Percentiles rank a stretch among this genome's conserved stretches.
Conservation (phyloP, 2,797 vertebrate genomes). For the Sebastiscus albofasciatus region DNA sequence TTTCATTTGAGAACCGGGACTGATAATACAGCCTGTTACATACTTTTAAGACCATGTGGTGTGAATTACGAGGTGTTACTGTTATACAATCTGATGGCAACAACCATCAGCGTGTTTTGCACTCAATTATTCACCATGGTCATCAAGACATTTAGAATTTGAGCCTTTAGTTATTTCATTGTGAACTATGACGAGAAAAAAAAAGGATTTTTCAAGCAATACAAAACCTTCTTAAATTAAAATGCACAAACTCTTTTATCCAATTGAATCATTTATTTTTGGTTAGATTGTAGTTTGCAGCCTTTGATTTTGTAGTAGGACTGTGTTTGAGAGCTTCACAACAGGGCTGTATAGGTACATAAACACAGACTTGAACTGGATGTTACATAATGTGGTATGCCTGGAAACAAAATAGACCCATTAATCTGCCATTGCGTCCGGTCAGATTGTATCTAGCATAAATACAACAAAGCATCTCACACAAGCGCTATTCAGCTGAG, state of each 20-base stretch:
- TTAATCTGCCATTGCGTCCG: not conserved
- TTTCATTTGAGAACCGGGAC: not conserved
- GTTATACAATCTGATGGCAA: not conserved
- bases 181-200: not conserved
- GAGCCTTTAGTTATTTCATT: not conserved
- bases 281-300: not conserved
- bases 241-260: not conserved
- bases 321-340: not conserved
- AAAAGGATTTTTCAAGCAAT: not conserved
- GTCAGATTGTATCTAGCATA: constrained; percentile 14
- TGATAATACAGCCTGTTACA: not conserved
- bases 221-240: not conserved
- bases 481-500: constrained; percentile 6
- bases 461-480: not conserved
- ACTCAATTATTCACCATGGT: not conserved
- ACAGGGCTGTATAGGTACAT: not conserved
- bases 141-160: not conserved
- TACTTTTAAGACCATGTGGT: not conserved
- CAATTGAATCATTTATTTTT: not conserved
- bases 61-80: constrained; percentile 1
- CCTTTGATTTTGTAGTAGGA: not conserved
- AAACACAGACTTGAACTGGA: not conserved
- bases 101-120: not conserved
- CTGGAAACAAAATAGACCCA: not conserved
- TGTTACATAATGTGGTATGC: not conserved